Percentiles rank a stretch among this genome's conserved stretches.
These are phyloP conservation scores for Drusus annulatus DNA, from an alignment of 1,140 invertebrate species.

Conservation along the genomic window DNA sequence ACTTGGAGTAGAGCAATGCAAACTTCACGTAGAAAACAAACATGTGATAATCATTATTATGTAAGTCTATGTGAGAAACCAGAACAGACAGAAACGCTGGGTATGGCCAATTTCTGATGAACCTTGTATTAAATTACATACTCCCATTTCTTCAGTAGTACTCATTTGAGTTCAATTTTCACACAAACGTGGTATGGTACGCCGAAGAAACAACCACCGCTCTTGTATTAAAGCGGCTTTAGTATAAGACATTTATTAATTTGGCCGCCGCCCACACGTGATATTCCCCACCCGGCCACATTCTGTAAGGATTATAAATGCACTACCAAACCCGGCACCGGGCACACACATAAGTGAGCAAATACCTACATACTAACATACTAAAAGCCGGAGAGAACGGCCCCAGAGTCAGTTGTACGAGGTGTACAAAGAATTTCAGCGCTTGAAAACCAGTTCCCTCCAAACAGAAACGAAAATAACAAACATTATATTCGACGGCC, in stretches of 20 bases:
- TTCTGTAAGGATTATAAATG: slow-evolving; percentile 29
- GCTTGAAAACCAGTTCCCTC: slow-evolving; percentile 4
- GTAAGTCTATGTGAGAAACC: not conserved
- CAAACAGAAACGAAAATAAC: not conserved
- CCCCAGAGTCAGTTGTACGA: not conserved
- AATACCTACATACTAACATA: not conserved
- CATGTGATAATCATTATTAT: not conserved
- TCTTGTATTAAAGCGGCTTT: not conserved
- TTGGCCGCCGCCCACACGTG: not conserved
- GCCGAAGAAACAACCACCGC: too few relatives aligned
- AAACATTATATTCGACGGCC: not conserved
- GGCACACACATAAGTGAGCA: not conserved
- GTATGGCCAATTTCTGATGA: too few relatives aligned
- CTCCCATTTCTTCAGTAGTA: too few relatives aligned
- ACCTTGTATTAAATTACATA: too few relatives aligned
- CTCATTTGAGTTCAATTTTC: too few relatives aligned
- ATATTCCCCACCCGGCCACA: not conserved
- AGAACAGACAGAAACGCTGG: not conserved
- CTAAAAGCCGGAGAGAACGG: too few relatives aligned
- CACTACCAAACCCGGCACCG: slow-evolving; percentile 22
- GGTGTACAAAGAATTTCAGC: not conserved
- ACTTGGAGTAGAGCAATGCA: not conserved
- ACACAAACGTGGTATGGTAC: too few relatives aligned
- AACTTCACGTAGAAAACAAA: not conserved
- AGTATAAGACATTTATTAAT: slow-evolving; percentile 10